phyloP scores from a whole-genome alignment of 2,113 vertebrate genomes.

The Sylvilagus bachmani region DNA sequence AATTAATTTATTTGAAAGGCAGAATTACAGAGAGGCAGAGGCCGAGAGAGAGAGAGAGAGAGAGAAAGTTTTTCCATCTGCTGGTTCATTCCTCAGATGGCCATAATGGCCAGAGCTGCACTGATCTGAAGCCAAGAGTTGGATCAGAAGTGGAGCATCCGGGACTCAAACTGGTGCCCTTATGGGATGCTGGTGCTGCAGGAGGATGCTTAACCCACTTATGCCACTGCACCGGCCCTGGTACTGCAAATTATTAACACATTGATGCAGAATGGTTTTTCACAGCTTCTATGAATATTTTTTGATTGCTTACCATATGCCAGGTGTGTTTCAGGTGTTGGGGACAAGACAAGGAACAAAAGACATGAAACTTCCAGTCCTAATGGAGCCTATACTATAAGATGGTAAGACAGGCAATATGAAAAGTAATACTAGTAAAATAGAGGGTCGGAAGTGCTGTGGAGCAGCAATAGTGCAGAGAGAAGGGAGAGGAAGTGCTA shows the following conservation, averaged over 20 bases:
- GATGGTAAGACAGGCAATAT: neutral
- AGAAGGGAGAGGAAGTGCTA: neutral
- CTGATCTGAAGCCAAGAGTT: too few species aligned
- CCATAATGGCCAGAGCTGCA: too few species aligned
- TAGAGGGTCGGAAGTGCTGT: neutral
- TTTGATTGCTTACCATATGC: neutral
- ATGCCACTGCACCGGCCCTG: too few species aligned
- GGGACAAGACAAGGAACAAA: constrained; percentile 4
- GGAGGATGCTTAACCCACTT: too few species aligned
- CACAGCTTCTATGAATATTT: neutral
- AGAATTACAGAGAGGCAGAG: too few species aligned
- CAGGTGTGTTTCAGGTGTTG: neutral
- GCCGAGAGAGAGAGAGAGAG: too few species aligned
- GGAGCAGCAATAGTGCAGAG: neutral
- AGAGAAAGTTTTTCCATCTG: too few species aligned
- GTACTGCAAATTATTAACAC: constrained; percentile 15
- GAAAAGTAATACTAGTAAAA: neutral
- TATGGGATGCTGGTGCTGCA: too few species aligned
- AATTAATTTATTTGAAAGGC: too few species aligned
- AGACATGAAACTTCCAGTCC: constrained; percentile 28
- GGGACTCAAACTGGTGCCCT: too few species aligned
- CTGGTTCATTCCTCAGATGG: too few species aligned
- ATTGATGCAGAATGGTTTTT: neutral
- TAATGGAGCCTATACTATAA: neutral
- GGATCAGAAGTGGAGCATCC: too few species aligned